A percentile compares a stretch with the other conserved stretches of the same genome.
These are phyloP conservation scores for Rhopalosiphum padi DNA, from an alignment of 1,140 invertebrate species.

Conservation along the genomic window DNA sequence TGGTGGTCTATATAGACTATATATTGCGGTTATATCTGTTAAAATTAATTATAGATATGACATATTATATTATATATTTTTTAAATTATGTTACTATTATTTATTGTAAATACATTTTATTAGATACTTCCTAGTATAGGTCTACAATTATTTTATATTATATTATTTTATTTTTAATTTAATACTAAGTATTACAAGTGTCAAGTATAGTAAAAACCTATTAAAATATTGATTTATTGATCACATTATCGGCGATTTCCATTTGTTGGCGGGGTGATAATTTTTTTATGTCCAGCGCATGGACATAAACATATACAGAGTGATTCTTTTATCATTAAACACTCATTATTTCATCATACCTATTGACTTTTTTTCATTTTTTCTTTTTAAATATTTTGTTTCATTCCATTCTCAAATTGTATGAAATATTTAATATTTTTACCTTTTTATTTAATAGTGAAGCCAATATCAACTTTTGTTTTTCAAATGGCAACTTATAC, in stretches of 20 bases:
- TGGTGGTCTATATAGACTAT: too few relatives aligned
- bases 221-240: background rate
- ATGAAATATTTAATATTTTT: too few relatives aligned
- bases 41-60: background rate
- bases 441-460: too few relatives aligned
- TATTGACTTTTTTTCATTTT: too few relatives aligned
- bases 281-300: background rate
- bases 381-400: too few relatives aligned
- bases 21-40: background rate
- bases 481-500: too few relatives aligned
- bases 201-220: background rate
- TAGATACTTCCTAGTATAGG: background rate
- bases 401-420: too few relatives aligned
- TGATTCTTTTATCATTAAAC: too few relatives aligned
- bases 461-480: too few relatives aligned
- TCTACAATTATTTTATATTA: background rate
- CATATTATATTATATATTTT: too few relatives aligned
- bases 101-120: background rate
- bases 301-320: too few relatives aligned
- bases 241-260: background rate
- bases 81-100: background rate
- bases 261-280: background rate
- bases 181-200: background rate
- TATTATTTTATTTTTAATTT: background rate
- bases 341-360: too few relatives aligned